Conservation (phyloP, 2,888 invertebrate species). For the Autographa gamma region DNA sequence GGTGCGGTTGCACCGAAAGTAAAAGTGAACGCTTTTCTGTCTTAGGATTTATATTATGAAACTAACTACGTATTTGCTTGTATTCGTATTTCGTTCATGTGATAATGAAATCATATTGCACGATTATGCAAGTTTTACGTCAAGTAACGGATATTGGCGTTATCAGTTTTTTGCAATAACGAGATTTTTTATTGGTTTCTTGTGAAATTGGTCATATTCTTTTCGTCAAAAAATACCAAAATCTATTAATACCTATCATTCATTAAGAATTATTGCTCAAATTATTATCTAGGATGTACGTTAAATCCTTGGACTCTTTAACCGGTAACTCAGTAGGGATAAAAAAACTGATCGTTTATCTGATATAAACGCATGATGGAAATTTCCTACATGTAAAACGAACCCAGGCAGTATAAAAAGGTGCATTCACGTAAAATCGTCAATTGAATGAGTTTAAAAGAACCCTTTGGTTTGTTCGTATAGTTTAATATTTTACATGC, state of each 20-base stretch:
- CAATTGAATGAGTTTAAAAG: background rate
- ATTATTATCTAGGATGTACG: too few relatives aligned
- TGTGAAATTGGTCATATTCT: too few relatives aligned
- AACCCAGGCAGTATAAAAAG: constrained; percentile 36
- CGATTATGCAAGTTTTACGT: constrained; percentile 32
- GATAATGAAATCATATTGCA: constrained; percentile 28
- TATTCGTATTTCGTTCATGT: constrained; percentile 27
- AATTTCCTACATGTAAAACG: constrained; percentile 37
- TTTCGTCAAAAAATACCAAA: too few relatives aligned
- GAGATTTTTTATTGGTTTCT: too few relatives aligned
- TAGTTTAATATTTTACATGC: too few relatives aligned
- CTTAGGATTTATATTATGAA: constrained; percentile 71
- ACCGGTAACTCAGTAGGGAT: constrained; percentile 52
- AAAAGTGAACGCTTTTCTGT: constrained; percentile 81
- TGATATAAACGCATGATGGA: constrained; percentile 52
- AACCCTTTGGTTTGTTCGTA: background rate
- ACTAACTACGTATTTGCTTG: constrained; percentile 63
- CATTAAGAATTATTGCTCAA: too few relatives aligned
- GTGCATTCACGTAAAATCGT: background rate
- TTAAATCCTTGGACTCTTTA: constrained; percentile 19
- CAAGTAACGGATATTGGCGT: constrained; percentile 15
- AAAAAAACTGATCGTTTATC: constrained; percentile 51
- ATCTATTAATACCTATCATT: too few relatives aligned
- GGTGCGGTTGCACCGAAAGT: constrained; percentile 79
- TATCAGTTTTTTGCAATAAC: constrained; percentile 29